phyloP scores from a whole-genome alignment of 2,113 vertebrate species.

The Hiodon alosoides region DNA sequence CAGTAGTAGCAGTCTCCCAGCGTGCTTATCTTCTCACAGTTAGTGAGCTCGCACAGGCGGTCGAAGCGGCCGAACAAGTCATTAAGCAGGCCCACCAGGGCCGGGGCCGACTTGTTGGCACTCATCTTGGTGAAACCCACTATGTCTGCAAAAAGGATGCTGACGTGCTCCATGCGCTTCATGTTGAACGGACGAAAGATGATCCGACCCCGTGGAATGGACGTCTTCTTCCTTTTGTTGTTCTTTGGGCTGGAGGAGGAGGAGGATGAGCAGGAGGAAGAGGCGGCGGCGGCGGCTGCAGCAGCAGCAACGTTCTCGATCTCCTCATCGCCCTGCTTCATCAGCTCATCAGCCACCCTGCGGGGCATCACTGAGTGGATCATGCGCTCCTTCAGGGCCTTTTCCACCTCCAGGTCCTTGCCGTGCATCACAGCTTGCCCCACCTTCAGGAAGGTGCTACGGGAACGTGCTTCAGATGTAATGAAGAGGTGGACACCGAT shows the following conservation, averaged over 20 bases:
- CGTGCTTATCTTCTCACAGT: slow-evolving; percentile 97
- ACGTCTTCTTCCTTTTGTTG: slow-evolving; percentile 89
- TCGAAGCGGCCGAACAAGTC: slow-evolving; percentile 96
- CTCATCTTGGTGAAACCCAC: slow-evolving; percentile 99
- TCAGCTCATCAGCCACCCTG: slow-evolving; percentile 87
- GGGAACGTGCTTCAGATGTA: slow-evolving; percentile 93
- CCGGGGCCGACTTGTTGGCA: slow-evolving; percentile 91
- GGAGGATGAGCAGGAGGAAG: not conserved
- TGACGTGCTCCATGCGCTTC: slow-evolving; percentile 95
- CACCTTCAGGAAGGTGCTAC: slow-evolving; percentile 97
- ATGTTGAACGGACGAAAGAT: slow-evolving; percentile 97
- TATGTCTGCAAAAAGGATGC: slow-evolving; percentile 95
- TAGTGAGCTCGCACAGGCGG: slow-evolving; percentile 84
- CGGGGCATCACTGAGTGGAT: slow-evolving; percentile 98
- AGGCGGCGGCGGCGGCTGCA: not conserved
- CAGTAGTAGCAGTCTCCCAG: slow-evolving; percentile 98
- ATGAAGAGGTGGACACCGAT: slow-evolving; percentile 94
- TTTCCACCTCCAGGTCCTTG: slow-evolving; percentile 95
- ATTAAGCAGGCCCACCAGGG: slow-evolving; percentile 90
- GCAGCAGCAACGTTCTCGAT: slow-evolving; percentile 81
- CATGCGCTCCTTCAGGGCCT: slow-evolving; percentile 97
- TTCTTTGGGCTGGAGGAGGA: slow-evolving; percentile 77
- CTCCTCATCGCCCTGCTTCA: slow-evolving; percentile 96
- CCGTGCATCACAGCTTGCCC: slow-evolving; percentile 98
- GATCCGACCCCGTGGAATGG: slow-evolving; percentile 88